A percentile compares a stretch with the other conserved stretches of the same genome.
These are phyloP conservation scores for Cranoglanis bouderius DNA, from an alignment of 2,113 vertebrate species.

Conservation along the genomic window DNA sequence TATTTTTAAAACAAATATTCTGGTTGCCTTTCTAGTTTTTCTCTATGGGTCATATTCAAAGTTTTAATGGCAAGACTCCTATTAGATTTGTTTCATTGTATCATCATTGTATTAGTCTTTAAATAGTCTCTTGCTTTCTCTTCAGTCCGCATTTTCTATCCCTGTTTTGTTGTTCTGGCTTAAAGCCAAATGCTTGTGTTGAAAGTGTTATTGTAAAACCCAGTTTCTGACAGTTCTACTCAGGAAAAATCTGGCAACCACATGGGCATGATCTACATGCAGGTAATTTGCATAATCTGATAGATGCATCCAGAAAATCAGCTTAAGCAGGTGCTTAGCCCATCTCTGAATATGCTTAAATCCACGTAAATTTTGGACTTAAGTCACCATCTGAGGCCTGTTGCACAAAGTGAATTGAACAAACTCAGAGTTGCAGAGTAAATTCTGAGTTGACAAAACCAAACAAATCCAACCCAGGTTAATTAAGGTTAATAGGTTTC, in stretches of 20 bases:
- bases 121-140: neutral
- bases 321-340: neutral
- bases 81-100: neutral
- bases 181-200: neutral
- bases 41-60: too few relatives aligned
- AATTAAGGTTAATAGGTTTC: too few relatives aligned
- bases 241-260: slow-evolving; percentile 3
- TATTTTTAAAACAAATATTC: neutral
- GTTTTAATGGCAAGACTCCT: neutral
- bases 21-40: neutral
- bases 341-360: neutral
- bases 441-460: too few relatives aligned
- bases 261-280: neutral
- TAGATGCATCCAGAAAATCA: slow-evolving; percentile 4
- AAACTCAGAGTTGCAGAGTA: too few relatives aligned
- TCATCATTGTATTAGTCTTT: neutral
- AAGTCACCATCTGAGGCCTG: neutral
- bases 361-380: neutral
- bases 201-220: neutral
- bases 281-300: slow-evolving; percentile 19
- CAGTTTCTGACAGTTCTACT: neutral
- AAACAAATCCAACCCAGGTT: too few relatives aligned
- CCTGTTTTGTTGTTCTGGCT: neutral
- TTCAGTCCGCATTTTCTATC: slow-evolving; percentile 3
- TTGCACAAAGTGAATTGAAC: too few relatives aligned